Evolutionary conservation across 2,888 invertebrate genomes (phyloP).

Genomic region (Luperina nickerlii): DNA sequence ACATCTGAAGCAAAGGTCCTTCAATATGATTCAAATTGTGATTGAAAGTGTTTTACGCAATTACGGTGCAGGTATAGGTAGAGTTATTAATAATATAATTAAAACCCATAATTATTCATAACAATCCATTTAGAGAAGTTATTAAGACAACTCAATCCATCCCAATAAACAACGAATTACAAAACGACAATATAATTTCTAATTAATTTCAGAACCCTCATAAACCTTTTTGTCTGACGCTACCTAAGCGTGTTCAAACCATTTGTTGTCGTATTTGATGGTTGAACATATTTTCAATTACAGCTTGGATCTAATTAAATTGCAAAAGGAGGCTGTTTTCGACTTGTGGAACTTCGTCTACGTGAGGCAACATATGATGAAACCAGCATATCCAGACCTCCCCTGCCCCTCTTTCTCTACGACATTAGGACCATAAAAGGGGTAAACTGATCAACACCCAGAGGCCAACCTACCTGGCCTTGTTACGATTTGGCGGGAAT

Average conservation of each 20-base stretch:
- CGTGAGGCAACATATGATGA: conserved; percentile 75
- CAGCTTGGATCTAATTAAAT: conserved; percentile 83
- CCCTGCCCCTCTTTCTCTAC: conserved; percentile 46
- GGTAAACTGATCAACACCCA: conserved; percentile 60
- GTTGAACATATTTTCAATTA: conserved; percentile 85
- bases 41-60: no score
- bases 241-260: conserved; percentile 74
- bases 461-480: conserved; percentile 72
- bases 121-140: neutral
- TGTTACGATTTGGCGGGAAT: conserved; percentile 80
- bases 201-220: conserved; percentile 26
- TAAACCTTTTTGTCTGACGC: conserved; percentile 61
- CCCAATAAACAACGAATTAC: neutral
- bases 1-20: no score
- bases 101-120: neutral
- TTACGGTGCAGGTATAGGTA: no score
- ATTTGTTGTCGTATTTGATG: conserved; percentile 82
- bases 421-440: conserved; percentile 34
- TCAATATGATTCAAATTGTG: no score
- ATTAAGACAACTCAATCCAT: no score
- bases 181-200: neutral
- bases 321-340: conserved; percentile 82
- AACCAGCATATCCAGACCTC: conserved; percentile 72
- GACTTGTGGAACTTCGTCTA: conserved; percentile 79
- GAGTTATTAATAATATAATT: no score